Conservation (phyloP, 2,888 invertebrate genomes). For the Cephus sareptanus region DNA sequence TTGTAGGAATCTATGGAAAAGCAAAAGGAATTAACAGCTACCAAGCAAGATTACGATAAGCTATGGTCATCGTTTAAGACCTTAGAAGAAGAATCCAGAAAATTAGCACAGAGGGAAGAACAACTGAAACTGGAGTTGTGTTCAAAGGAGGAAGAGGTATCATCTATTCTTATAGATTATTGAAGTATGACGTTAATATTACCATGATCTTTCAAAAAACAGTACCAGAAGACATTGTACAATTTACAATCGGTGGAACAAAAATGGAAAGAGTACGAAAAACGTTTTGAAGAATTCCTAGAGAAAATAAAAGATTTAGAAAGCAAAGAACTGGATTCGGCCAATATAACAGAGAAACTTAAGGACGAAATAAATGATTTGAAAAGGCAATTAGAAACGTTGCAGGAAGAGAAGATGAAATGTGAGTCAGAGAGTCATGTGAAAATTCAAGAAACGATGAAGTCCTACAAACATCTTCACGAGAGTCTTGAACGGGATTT, state of each 20-base stretch:
- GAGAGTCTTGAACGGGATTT: conserved; percentile 14
- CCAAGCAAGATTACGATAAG: not conserved
- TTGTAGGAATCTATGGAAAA: not conserved
- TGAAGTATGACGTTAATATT: not conserved
- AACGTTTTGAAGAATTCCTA: not conserved
- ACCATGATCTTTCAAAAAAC: not conserved
- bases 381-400: conserved; percentile 9
- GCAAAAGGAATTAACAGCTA: not conserved
- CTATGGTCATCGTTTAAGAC: not conserved
- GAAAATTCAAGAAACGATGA: not conserved
- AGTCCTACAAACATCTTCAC: conserved; percentile 14
- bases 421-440: not conserved
- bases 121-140: not conserved
- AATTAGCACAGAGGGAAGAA: not conserved
- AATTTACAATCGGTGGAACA: not conserved
- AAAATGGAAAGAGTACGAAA: not conserved
- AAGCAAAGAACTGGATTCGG: not conserved
- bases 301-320: not conserved
- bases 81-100: not conserved
- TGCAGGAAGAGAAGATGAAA: not conserved
- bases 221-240: not conserved
- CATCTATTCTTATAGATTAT: not conserved
- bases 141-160: not conserved
- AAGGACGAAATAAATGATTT: conserved; percentile 16
- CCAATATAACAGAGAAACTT: conserved; percentile 13